Percentiles rank a stretch among this genome's conserved stretches.
phyloP scores from a whole-genome alignment of 1,140 invertebrate species.

The Drosophila neocordata region DNA sequence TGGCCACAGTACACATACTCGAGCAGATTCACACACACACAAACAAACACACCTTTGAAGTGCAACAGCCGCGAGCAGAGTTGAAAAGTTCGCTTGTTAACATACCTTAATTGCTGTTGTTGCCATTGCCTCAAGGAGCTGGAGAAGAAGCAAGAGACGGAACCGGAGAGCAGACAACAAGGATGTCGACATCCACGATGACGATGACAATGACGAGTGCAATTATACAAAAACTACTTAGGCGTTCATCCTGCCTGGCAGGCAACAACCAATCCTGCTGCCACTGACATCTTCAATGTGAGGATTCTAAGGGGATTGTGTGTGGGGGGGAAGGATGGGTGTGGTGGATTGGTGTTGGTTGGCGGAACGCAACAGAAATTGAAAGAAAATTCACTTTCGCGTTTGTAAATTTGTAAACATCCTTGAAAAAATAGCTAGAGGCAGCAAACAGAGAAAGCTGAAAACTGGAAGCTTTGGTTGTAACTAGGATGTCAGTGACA shows the following conservation, averaged over 20 bases:
- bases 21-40: background rate
- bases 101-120: conserved; percentile 82
- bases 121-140: conserved; percentile 46
- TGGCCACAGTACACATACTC: conserved; percentile 19
- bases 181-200: conserved; percentile 47
- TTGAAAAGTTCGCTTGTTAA: conserved; percentile 82
- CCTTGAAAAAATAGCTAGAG: conserved; percentile 70
- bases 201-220: conserved; percentile 77
- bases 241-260: conserved; percentile 62
- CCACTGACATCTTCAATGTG: conserved; percentile 15
- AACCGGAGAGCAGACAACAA: conserved; percentile 25
- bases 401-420: conserved; percentile 81
- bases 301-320: background rate
- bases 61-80: conserved; percentile 72
- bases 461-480: conserved; percentile 44
- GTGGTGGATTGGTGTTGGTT: background rate
- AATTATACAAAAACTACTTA: conserved; percentile 82
- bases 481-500: conserved; percentile 54
- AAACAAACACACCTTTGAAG: conserved; percentile 69
- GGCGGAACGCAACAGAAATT: conserved; percentile 64
- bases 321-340: background rate
- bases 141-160: conserved; percentile 14
- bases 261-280: conserved; percentile 31
- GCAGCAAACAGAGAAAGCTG: conserved; percentile 19
- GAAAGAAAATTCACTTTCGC: conserved; percentile 81